A percentile compares a stretch with the other conserved stretches of the same genome.
phyloP scores from a whole-genome alignment of 1,140 invertebrate genomes.

The Uloborus diversus region DNA sequence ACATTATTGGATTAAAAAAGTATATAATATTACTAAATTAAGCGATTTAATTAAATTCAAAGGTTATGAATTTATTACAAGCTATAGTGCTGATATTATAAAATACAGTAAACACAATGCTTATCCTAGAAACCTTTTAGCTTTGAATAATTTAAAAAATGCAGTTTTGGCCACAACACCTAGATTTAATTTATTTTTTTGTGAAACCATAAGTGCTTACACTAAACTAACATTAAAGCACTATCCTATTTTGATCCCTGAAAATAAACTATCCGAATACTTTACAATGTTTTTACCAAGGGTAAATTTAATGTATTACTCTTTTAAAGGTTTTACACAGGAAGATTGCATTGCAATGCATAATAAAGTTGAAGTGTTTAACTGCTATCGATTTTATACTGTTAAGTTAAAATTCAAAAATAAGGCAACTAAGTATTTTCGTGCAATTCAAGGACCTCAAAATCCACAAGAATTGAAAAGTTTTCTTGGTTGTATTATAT shows the following conservation, averaged over 20 bases:
- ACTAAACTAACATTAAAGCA: background rate
- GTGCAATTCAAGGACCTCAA: background rate
- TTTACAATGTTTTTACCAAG: background rate
- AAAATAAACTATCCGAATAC: background rate
- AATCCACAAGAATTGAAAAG: constrained; percentile 2
- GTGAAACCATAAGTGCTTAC: constrained; percentile 5
- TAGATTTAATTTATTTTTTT: background rate
- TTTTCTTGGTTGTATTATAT: background rate
- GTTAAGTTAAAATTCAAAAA: background rate
- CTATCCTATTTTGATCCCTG: background rate
- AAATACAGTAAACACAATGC: constrained; percentile 28
- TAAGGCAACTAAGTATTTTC: background rate
- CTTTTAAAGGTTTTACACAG: constrained; percentile 12
- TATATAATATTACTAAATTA: background rate
- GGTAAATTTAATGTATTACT: background rate
- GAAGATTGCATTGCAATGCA: constrained; percentile 17
- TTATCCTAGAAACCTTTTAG: constrained; percentile 37
- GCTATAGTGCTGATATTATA: constrained; percentile 19
- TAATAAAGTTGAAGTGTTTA: background rate
- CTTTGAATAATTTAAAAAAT: constrained; percentile 33
- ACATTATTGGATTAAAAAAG: constrained; percentile 5
- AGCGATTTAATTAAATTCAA: background rate
- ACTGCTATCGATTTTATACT: constrained; percentile 26
- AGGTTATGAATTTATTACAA: constrained; percentile 13
- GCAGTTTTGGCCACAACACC: background rate